Evolutionary conservation across 2,888 invertebrate genomes (phyloP).

Genomic region (Noctua fimbriata): DNA sequence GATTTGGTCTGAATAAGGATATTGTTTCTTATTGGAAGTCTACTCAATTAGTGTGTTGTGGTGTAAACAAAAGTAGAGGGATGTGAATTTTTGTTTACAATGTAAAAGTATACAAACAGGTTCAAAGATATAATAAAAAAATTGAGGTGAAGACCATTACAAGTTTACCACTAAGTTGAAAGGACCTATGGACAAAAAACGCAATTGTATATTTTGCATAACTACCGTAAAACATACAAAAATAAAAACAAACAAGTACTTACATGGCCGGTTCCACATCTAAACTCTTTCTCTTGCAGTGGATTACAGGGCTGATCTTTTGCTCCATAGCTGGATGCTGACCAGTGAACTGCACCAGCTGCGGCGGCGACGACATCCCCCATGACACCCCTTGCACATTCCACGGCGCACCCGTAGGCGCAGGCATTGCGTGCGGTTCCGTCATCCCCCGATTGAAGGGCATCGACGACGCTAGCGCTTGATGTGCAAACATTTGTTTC

Average conservation of each 20-base stretch:
- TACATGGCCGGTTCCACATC: slow-evolving; percentile 88
- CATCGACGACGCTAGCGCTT: slow-evolving; percentile 77
- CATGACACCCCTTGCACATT: slow-evolving; percentile 89
- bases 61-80: neutral
- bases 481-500: slow-evolving; percentile 85
- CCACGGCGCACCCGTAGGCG: slow-evolving; percentile 87
- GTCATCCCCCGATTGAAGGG: slow-evolving; percentile 73
- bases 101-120: neutral
- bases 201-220: neutral
- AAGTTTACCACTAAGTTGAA: neutral
- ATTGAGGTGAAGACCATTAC: neutral
- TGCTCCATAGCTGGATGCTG: slow-evolving; percentile 75
- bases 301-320: slow-evolving; percentile 75
- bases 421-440: slow-evolving; percentile 82
- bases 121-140: neutral
- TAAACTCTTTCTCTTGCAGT: slow-evolving; percentile 86
- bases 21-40: neutral
- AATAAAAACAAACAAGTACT: slow-evolving; percentile 71
- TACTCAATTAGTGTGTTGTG: neutral
- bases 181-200: neutral
- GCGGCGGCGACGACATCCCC: slow-evolving; percentile 85
- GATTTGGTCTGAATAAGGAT: neutral
- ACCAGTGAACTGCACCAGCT: slow-evolving; percentile 87
- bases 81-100: neutral
- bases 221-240: neutral